phyloP scores from a whole-genome alignment of 2,888 invertebrate species.

The Tetragonisca angustula region DNA sequence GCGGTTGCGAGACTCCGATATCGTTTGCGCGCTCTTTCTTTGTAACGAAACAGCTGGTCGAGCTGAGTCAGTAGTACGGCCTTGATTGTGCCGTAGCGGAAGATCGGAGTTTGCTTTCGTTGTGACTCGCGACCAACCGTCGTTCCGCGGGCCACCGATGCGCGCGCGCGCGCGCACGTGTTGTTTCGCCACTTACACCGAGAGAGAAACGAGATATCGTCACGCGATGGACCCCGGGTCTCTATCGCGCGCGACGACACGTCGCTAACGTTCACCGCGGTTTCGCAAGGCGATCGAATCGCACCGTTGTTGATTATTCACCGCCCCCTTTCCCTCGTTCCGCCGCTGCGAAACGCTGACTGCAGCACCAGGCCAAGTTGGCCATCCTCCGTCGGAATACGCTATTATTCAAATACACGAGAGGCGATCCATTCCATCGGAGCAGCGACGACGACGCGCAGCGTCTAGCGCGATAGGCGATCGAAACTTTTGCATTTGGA shows the following conservation, averaged over 20 bases:
- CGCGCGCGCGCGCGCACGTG: constrained; percentile 28
- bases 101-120: constrained; percentile 67
- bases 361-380: not conserved
- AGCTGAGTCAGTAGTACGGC: constrained; percentile 72
- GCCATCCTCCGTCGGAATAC: constrained; percentile 1
- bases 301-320: too few species aligned
- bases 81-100: constrained; percentile 73
- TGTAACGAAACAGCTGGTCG: constrained; percentile 77
- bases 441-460: not conserved
- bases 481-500: constrained; percentile 2
- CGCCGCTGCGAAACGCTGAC: too few species aligned
- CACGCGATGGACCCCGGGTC: not conserved
- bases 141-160: not conserved
- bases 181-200: not conserved
- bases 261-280: not conserved
- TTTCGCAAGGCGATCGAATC: not conserved
- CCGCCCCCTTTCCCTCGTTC: too few species aligned
- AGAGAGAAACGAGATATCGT: not conserved
- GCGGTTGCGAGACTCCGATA: constrained; percentile 68
- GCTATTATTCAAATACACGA: constrained; percentile 22
- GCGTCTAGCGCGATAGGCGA: not conserved
- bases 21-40: constrained; percentile 70
- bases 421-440: constrained; percentile 9
- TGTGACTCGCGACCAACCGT: constrained; percentile 23
- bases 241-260: not conserved